phyloP scores from a whole-genome alignment of 2,888 invertebrate species.

The Hanleya hanleyi region DNA sequence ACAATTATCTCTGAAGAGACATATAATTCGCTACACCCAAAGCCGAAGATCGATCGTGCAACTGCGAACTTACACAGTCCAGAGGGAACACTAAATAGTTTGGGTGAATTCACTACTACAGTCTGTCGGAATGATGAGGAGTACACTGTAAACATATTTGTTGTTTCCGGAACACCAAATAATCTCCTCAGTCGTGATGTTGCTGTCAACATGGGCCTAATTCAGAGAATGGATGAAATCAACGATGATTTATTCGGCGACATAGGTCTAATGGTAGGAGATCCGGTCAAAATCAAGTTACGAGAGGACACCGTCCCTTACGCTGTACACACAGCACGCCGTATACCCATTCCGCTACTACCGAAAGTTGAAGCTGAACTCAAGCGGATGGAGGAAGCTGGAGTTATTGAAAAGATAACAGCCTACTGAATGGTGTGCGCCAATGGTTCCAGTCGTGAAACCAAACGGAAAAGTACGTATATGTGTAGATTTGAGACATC shows the following conservation, averaged over 20 bases:
- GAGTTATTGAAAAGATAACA: constrained; percentile 30
- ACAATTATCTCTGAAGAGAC: background rate
- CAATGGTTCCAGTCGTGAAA: constrained; percentile 36
- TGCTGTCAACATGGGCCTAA: constrained; percentile 8
- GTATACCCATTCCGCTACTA: constrained; percentile 25
- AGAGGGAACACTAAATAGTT: background rate
- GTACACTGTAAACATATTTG: background rate
- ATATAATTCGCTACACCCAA: background rate
- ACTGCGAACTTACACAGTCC: background rate
- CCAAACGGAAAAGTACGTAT: constrained; percentile 29
- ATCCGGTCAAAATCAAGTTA: constrained; percentile 11
- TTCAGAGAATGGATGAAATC: constrained; percentile 5
- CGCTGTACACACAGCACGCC: constrained; percentile 17
- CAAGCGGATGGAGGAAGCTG: constrained; percentile 26
- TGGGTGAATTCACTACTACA: background rate
- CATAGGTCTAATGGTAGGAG: constrained; percentile 5
- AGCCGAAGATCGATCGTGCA: background rate
- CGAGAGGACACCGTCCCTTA: constrained; percentile 14
- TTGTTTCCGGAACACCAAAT: background rate
- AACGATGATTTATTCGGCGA: constrained; percentile 5
- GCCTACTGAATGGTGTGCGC: constrained; percentile 40
- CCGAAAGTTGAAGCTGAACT: constrained; percentile 29
- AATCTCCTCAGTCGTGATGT: constrained; percentile 11
- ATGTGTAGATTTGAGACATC: constrained; percentile 32
- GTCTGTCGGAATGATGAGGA: background rate